Conservation (phyloP, 2,797 vertebrate species). For the Aselliscus stoliczkanus region DNA sequence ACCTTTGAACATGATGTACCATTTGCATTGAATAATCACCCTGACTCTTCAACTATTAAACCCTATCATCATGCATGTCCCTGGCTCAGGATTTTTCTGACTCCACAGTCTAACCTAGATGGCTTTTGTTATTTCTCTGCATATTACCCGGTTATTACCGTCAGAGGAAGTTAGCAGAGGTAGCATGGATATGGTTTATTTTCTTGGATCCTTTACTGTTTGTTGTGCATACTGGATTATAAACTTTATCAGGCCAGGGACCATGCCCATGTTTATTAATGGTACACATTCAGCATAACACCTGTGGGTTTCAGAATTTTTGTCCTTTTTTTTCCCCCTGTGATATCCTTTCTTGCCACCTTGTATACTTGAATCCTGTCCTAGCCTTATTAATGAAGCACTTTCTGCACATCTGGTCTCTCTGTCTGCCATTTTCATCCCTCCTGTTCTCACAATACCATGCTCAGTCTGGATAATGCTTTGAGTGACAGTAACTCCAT, state of each 20-base stretch:
- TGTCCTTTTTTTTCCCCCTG: neutral
- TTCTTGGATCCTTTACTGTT: neutral
- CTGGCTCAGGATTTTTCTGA: neutral
- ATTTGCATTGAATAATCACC: neutral
- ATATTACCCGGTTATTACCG: neutral
- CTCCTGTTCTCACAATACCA: neutral
- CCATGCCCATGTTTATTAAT: neutral
- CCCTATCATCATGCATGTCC: neutral
- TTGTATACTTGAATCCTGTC: neutral
- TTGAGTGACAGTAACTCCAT: neutral
- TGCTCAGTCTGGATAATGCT: neutral
- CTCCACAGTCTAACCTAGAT: neutral
- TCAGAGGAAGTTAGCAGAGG: neutral
- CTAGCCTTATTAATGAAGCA: neutral
- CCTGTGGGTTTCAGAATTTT: neutral
- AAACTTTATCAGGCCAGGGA: neutral
- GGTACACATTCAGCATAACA: neutral
- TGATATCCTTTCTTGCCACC: neutral
- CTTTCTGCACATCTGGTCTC: neutral
- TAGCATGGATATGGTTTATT: neutral
- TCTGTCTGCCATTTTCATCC: neutral
- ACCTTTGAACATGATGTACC: neutral
- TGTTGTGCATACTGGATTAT: neutral
- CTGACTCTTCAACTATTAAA: neutral
- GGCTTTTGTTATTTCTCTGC: neutral